Base-by-base conservation (phyloP, 2,888 invertebrate genomes). In the Scrobipalpa costella region DNA sequence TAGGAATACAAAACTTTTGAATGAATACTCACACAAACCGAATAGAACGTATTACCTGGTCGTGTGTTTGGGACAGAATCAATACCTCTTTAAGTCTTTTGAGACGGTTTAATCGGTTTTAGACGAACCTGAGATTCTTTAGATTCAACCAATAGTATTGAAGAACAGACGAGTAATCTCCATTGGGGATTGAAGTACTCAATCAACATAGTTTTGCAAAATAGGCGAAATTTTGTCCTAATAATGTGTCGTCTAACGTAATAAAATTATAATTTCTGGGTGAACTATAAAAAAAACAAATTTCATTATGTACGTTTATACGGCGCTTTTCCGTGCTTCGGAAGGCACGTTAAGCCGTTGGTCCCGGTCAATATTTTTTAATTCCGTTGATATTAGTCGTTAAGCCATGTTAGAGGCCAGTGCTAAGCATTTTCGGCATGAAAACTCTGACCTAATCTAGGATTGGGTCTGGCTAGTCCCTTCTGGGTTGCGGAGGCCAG, bases 61-160 rank as follows among this genome's bases (percentile, higher is more conserved):
- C 7, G 13, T n/a, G 33, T 17, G 33, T n/a, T 33, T 33, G 33
- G 33, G n/a, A 27, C 27, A 27, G n/a, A 27, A 52, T 52, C 52
- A n/a, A 52, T 52, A 52, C 27, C 36, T 36, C 57, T 57, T 36
- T 1, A 57, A 57, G 36, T 57, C 34, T 57, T 57, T 57, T 57
- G 57, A 57, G 36, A 57, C 57, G 17, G 7, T 36, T 21, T 57
- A 36, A 57, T 57, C 36, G n/a, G n/a, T 15, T 36, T 1, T 2
- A 55, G 27, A 13, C 11, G 33, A 27, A 33, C n/a, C 33, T 55
- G 21, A 19, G 11, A 15, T 7, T 15, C n/a, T 44, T 44, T 5
- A 40, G 40, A 13, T 40, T 13, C 1, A 40, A 13, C 13, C 40
- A 13, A 3, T 13, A 1, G 13, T 40, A 44, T 15, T 44, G n/a